Percentiles rank a stretch among this genome's conserved stretches.
These are phyloP conservation scores for Cerastis leucographa DNA, from an alignment of 2,888 invertebrate species.

Conservation along the genomic window DNA sequence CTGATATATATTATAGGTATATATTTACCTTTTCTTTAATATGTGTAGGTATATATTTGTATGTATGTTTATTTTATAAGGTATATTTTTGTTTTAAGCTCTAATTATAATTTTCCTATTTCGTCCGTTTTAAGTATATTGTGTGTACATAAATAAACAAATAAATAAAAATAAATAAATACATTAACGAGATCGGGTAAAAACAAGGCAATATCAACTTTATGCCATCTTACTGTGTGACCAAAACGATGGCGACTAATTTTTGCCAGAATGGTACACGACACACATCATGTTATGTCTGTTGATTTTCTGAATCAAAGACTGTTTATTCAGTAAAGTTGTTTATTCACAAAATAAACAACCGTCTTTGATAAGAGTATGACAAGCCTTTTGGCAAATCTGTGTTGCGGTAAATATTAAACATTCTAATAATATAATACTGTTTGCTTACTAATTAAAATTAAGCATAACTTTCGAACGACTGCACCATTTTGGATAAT, in stretches of 20 bases:
- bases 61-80: too few relatives aligned
- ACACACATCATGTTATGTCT: conserved; percentile 1
- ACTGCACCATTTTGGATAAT: too few relatives aligned
- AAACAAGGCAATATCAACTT: not conserved
- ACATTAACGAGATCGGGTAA: not conserved
- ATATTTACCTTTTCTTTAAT: too few relatives aligned
- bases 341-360: conserved; percentile 45
- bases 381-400: not conserved
- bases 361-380: conserved; percentile 4
- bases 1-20: too few relatives aligned
- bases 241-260: not conserved
- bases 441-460: not conserved
- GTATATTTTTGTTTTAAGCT: too few relatives aligned
- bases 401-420: not conserved
- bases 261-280: not conserved
- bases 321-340: conserved; percentile 12
- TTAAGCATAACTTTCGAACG: too few relatives aligned
- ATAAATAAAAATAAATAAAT: too few relatives aligned
- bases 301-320: conserved; percentile 50
- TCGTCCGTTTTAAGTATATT: too few relatives aligned
- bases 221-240: not conserved
- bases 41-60: too few relatives aligned
- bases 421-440: not conserved
- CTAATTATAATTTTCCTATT: too few relatives aligned
- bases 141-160: too few relatives aligned